phyloP scores from a whole-genome alignment of 2,113 vertebrate species.

The Spheniscus mendiculus region DNA sequence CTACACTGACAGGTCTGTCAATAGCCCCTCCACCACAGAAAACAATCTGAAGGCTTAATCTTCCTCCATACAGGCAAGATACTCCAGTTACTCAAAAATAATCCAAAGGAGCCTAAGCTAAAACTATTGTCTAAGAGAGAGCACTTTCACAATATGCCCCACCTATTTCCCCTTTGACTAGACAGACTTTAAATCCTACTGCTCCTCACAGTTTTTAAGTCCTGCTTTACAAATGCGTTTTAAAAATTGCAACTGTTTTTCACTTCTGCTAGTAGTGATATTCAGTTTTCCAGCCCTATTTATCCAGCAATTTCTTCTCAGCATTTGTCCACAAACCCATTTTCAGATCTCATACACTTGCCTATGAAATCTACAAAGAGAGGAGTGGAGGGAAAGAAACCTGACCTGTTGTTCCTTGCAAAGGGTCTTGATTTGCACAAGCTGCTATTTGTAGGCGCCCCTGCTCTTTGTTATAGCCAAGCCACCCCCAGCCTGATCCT shows the following conservation, averaged over 20 bases:
- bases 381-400: not conserved
- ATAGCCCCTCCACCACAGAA: not conserved
- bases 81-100: not conserved
- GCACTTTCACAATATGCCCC: not conserved
- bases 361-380: not conserved
- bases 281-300: not conserved
- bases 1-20: not conserved
- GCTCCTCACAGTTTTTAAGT: not conserved
- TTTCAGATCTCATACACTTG: not conserved
- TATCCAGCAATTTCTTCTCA: not conserved
- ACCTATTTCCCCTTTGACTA: not conserved
- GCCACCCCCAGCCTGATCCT: constrained; percentile 97
- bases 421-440: constrained; percentile 93
- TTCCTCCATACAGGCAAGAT: not conserved
- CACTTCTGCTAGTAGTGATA: not conserved
- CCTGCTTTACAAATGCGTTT: not conserved
- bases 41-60: not conserved
- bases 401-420: constrained; percentile 94
- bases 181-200: not conserved
- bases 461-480: constrained; percentile 89
- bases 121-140: not conserved
- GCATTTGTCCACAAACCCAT: not conserved
- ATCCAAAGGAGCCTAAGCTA: not conserved
- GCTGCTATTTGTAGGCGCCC: constrained; percentile 84
- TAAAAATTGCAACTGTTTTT: not conserved